Conservation (phyloP, 1,140 invertebrate genomes). For the Trialeurodes vaporariorum region DNA sequence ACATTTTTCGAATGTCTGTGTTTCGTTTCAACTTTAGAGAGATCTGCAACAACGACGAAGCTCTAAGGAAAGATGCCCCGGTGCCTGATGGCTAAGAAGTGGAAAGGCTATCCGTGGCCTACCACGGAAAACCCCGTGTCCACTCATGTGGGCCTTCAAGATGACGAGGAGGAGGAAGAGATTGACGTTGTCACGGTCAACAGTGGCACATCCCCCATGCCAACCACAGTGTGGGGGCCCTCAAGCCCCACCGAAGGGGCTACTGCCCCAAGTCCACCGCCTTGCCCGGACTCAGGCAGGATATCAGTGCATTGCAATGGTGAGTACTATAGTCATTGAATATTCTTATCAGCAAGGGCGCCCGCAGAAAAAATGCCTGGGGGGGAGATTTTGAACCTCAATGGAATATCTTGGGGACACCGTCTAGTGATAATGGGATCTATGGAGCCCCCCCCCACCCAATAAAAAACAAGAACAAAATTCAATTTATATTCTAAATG, state of each 20-base stretch:
- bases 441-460: no score
- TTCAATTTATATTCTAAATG: no score
- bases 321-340: no score
- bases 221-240: conserved; percentile 43
- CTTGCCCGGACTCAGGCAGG: conserved; percentile 21
- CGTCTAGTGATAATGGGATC: no score
- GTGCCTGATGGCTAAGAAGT: conserved; percentile 68
- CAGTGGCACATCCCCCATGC: background rate
- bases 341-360: no score
- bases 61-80: conserved; percentile 28
- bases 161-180: conserved; percentile 58
- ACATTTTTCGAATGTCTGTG: no score
- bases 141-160: background rate
- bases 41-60: background rate
- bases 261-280: conserved; percentile 57
- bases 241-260: conserved; percentile 57
- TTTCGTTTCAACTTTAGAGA: no score
- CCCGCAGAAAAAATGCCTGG: no score
- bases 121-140: conserved; percentile 17
- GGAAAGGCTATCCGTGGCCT: conserved; percentile 65
- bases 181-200: conserved; percentile 54
- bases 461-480: no score
- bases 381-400: no score
- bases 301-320: background rate
- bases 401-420: no score